Evolutionary conservation across 2,113 vertebrate genomes (phyloP), one percentile per base, ranked within the genome.

Genomic region (Calyptommatus sinebrachiatus): DNA sequence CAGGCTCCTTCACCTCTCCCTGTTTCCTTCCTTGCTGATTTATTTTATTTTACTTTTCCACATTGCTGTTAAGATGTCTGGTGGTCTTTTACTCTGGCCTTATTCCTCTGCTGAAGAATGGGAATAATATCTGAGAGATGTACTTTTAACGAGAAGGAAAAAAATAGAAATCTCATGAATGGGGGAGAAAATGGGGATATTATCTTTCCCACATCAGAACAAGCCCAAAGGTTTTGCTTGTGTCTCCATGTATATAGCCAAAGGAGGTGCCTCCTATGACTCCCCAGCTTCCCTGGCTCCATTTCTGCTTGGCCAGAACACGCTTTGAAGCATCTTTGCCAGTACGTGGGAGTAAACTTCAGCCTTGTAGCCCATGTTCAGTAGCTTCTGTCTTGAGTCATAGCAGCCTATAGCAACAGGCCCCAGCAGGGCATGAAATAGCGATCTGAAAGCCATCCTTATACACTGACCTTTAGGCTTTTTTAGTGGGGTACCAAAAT

Each of bases 41-140:
- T 48, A 7, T 6, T 9, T 50, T 50, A 5, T 50, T 50, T 50
- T 50, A 11, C 8, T 50, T 14, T 50, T 50, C 48, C 48, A 50
- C 9, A 50, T 50, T 50, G 12, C 12, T 50, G 48, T 50, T 50
- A 50, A 9, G 12, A 14, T 41, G 35, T 50, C 48, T 50, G 48
- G 48, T 50, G 48, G 48, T 50, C 63, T 74, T n/a, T 66, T 26
- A 76, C 14, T 41, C 79, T 73, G 69, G 79, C 72, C 79, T 76
- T 81, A 81, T 75, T 75, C 65, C 66, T 81, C 70, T 57, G 69
- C 4, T 76, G n/a, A 22, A 76, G 50, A 60, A n/a, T 69, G 53
- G 57, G 35, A 69, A 73, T 31, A 69, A 68, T 0, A 61, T 61
- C 69, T 61, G 46, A 26, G n/a, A 31, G 41, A 61, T 29, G 10